phyloP scores from a whole-genome alignment of 92 coral and sea anemone species.

The Epizoanthus stellaris region DNA sequence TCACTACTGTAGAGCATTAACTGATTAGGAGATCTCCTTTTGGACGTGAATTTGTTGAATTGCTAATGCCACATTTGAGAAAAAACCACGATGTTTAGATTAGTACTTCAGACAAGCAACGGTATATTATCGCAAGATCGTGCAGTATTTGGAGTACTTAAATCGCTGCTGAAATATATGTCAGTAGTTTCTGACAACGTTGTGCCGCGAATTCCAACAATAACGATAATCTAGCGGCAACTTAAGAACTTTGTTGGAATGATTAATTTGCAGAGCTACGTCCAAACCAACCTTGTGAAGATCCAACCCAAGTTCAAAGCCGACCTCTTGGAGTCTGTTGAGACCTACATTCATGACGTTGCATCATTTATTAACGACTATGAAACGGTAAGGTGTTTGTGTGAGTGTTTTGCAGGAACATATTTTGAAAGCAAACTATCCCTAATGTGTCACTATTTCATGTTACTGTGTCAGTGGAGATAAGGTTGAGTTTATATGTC shows the following conservation, averaged over 20 bases:
- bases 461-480: no score
- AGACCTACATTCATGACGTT: slow-evolving; percentile 69
- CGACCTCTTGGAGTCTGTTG: slow-evolving; percentile 79
- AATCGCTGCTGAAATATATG: no score
- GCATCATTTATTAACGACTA: slow-evolving; percentile 68
- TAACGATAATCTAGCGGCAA: background rate
- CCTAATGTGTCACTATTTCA: background rate
- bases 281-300: slow-evolving; percentile 80
- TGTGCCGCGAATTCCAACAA: no score
- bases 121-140: no score
- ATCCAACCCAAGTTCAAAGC: slow-evolving; percentile 92
- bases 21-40: background rate
- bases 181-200: no score
- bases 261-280: slow-evolving; percentile 57
- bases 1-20: background rate
- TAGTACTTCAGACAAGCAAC: no score
- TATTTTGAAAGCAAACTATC: background rate
- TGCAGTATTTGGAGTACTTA: no score
- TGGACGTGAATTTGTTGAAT: background rate
- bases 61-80: no score
- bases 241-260: background rate
- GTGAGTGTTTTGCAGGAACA: background rate
- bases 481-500: no score
- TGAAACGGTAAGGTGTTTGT: slow-evolving; percentile 50
- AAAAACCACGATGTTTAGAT: no score